Base-by-base conservation (phyloP, 35 echinoderm and acorn worm genomes). In the Hemicentrotus pulcherrimus region DNA sequence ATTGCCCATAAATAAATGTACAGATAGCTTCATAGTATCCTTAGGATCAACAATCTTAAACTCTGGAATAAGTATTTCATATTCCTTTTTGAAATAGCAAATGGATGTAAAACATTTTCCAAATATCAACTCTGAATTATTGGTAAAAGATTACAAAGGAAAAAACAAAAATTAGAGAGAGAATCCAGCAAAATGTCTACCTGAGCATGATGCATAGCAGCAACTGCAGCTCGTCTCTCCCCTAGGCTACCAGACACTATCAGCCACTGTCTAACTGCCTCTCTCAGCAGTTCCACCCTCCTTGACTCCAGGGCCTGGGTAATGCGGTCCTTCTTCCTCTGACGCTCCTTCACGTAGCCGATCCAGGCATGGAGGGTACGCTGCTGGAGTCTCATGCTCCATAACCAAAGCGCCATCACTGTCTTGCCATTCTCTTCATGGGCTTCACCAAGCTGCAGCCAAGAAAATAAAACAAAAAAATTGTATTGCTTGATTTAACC, bases 331-430 rank as follows among this genome's bases (percentile, higher is more conserved):
- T 97, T 97, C 95, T 97, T 99, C 19, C 94, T 94, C 94, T 85
- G 96, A 46, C 96, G 94, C 32, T 96, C 96, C 31, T 55, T 32
- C 5, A 92, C 61, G 88, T 99, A 97, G 5, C 55, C 32, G 35
- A 94, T 19, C 98, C 98, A 99, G 2, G 97, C 97, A 46, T 61
- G 45, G n/a, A 99, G 14, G 18, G 94, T 96, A 86, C 94, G 97
- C 32, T 93, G 91, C 88, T 99, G 98, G 14, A 99, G 95, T 3
- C 97, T 96, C 61, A 99, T 48, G 71, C 97, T 98, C 98, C 98
- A 99, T 28, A 98, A 97, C 98, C 98, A 99, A 4, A 99, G 94
- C 13, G 97, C 95, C 32, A 97, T 95, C 46, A 60, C 88, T 5
- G 98, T 97, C 60, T 98, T 95, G 16, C 90, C 41, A 3, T 98